These are phyloP conservation scores for Lasioglossum calceatum DNA, from an alignment of 2,888 invertebrate genomes.

Conservation along the genomic window DNA sequence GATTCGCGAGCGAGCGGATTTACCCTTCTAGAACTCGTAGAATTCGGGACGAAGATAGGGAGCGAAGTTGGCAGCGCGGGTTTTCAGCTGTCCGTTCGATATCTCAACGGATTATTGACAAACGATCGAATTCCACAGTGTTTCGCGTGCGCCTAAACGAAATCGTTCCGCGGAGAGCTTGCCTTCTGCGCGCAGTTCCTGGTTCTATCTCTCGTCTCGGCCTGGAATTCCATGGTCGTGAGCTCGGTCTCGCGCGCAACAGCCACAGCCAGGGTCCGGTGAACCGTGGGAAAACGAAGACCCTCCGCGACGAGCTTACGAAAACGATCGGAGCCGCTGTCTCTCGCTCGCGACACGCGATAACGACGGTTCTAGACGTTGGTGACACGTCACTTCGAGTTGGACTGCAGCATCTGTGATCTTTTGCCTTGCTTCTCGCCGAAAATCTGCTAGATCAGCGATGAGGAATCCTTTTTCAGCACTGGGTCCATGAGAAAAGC, in stretches of 20 bases:
- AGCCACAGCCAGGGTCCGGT: conserved; percentile 32
- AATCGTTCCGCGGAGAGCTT: neutral
- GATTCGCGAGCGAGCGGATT: neutral
- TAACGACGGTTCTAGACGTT: neutral
- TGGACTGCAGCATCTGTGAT: neutral
- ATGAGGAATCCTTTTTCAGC: too few species aligned
- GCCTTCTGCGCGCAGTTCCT: conserved; percentile 31
- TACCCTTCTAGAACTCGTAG: neutral
- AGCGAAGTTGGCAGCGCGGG: neutral
- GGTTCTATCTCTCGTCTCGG: conserved; percentile 43
- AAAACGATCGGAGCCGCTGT: neutral
- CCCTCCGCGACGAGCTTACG: conserved; percentile 35
- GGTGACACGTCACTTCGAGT: neutral
- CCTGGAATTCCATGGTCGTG: conserved; percentile 48
- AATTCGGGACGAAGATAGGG: neutral
- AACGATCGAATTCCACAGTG: neutral
- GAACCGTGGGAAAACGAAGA: conserved; percentile 60
- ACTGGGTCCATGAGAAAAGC: too few species aligned
- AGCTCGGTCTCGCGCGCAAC: conserved; percentile 14
- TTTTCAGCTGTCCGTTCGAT: neutral
- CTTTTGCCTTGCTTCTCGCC: too few species aligned
- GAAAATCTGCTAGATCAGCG: too few species aligned
- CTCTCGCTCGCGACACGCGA: neutral
- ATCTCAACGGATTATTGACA: neutral
- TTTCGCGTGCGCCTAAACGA: conserved; percentile 10